Conservation (phyloP, 2,888 invertebrate genomes). For the Callimorpha dominula region DNA sequence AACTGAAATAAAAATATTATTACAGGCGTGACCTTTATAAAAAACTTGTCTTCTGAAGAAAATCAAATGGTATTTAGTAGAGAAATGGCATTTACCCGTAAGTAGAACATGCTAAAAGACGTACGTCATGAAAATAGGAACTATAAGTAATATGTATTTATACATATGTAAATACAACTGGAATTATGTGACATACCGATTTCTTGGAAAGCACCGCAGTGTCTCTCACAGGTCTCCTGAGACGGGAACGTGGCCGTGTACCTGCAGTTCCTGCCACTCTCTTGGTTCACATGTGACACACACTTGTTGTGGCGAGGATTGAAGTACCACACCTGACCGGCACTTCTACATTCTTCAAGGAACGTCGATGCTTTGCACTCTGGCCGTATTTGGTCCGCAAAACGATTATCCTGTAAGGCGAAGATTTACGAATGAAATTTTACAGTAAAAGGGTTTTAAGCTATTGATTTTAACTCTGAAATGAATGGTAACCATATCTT, state of each 20-base stretch:
- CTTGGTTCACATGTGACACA: conserved; percentile 61
- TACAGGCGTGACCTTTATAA: background rate
- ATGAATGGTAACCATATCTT: background rate
- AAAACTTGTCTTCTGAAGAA: background rate
- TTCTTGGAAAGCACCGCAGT: conserved; percentile 90
- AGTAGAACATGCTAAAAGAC: no score
- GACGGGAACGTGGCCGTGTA: conserved; percentile 91
- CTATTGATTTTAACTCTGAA: background rate
- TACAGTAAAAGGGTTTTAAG: background rate
- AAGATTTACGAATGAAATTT: background rate
- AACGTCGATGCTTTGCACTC: conserved; percentile 56
- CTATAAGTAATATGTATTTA: no score
- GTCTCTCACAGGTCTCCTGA: conserved; percentile 91
- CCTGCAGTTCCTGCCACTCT: conserved; percentile 86
- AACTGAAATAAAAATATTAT: background rate
- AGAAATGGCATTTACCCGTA: background rate
- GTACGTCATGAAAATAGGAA: background rate
- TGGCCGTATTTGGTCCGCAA: conserved; percentile 51
- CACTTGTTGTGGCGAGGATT: conserved; percentile 78
- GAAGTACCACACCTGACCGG: conserved; percentile 70
- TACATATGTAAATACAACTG: background rate
- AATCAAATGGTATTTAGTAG: background rate
- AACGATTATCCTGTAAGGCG: conserved; percentile 25
- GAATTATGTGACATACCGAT: conserved; percentile 45
- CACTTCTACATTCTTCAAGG: conserved; percentile 60